These are phyloP conservation scores for Apostichopus californicus DNA, from an alignment of 35 echinoderm and acorn worm species.

Conservation along the genomic window DNA sequence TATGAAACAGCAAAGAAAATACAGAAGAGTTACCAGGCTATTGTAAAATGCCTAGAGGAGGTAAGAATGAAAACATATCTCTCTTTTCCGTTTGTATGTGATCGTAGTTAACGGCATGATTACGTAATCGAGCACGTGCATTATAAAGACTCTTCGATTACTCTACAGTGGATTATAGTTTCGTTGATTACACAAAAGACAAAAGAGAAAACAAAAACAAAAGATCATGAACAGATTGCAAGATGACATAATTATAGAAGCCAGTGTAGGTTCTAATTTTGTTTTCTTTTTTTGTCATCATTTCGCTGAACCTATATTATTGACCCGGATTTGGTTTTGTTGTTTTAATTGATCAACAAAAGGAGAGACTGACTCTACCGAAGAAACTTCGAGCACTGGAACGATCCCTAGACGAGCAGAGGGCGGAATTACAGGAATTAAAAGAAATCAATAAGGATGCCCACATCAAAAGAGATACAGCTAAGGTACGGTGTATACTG, in stretches of 20 bases:
- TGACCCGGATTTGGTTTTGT: neutral
- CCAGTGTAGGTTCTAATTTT: no score
- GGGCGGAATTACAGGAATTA: constrained; percentile 77
- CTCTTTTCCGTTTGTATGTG: no score
- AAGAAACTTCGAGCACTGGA: constrained; percentile 82
- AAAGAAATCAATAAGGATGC: constrained; percentile 93
- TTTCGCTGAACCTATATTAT: no score
- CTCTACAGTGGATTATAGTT: no score
- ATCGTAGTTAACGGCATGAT: no score
- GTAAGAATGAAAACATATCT: constrained; percentile 15
- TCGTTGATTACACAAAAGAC: no score
- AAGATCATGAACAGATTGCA: no score
- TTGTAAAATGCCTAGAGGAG: constrained; percentile 84
- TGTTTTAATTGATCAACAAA: neutral
- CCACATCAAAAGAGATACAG: constrained; percentile 77
- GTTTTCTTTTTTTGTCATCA: no score
- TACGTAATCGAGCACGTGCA: no score
- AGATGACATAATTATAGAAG: no score
- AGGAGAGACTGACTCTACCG: constrained; percentile 89
- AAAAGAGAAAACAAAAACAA: no score
- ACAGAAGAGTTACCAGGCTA: constrained; percentile 83
- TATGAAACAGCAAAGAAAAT: constrained; percentile 87
- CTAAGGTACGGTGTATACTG: constrained; percentile 84
- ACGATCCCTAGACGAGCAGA: constrained; percentile 79
- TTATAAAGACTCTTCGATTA: no score